Base-by-base conservation (phyloP, 2,888 invertebrate species). In the Drosophila anceps region DNA sequence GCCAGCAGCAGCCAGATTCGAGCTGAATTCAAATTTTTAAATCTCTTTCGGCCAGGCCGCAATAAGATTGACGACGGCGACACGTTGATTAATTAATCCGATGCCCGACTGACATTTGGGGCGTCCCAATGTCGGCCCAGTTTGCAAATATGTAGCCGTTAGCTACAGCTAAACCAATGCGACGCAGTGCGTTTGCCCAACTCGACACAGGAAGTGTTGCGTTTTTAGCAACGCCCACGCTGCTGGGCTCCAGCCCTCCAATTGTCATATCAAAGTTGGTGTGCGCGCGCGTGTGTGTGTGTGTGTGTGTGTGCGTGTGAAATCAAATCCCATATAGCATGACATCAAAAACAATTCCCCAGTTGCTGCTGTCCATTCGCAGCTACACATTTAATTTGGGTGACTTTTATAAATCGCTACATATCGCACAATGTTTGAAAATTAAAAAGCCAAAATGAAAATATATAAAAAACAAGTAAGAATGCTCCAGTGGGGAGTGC, bases 341-440 rank as follows among this genome's bases (percentile, higher is more conserved):
- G 68, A 85, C 84, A 88, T 85, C 82, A 82, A 88, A 81, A 87
- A 81, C 84, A 85, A 77, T 81, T 71, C 82, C 75, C 77, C 90
- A 90, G 91, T 90, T 90, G 90, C 73, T 84, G 90, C 91, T 91
- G 90, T 90, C 90, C 84, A 68, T 90, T 90, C 81, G 58, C 51
- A 43, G 79, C 73, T 41, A 71, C 70, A 46, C 73, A 81, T 87
- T 81, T 81, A 81, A 86, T 89, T 84, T 87, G 73, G 81, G 63
- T 85, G 88, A 87, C 84, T 90, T 91, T 88, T 88, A 88, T 88
- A 90, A 90, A 90, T 91, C 88, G 90, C 85, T 88, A 90, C 84
- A 84, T 76, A 87, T 82, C 85, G 79, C 85, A 82, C 84, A 90
- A 76, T 84, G 78, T 82, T 86, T 77, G 68, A 58, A 70, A 62